phyloP scores from a whole-genome alignment of 1,140 invertebrate genomes.

The Microplitis demolitor region DNA sequence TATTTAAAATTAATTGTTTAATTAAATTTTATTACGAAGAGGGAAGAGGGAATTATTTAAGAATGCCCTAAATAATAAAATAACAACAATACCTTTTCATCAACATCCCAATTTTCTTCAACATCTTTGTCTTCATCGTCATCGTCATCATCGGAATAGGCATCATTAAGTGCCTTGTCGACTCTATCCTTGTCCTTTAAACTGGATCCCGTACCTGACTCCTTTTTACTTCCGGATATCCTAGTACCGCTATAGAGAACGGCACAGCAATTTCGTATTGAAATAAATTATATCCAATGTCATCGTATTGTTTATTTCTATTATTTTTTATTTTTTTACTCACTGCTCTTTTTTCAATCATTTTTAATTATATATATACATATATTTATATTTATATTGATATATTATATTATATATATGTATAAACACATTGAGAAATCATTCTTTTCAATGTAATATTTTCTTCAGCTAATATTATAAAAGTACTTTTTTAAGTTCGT shows the following conservation, averaged over 20 bases:
- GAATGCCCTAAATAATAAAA: background rate
- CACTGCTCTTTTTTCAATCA: background rate
- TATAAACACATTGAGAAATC: conserved; percentile 13
- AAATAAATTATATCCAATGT: conserved; percentile 51
- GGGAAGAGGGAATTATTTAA: too few relatives aligned
- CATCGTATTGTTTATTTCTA: conserved; percentile 34
- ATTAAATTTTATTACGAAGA: too few relatives aligned
- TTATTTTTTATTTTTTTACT: conserved; percentile 36
- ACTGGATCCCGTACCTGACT: conserved; percentile 52
- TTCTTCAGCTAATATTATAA: background rate
- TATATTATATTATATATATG: background rate
- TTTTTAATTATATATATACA: background rate
- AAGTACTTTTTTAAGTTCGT: conserved; percentile 34
- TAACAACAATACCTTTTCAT: conserved; percentile 50
- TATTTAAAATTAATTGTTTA: too few relatives aligned
- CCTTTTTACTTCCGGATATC: conserved; percentile 61
- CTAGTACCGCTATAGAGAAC: conserved; percentile 57
- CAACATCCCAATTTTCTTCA: conserved; percentile 56
- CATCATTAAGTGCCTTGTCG: conserved; percentile 59
- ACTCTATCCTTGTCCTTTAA: conserved; percentile 60
- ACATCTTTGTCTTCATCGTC: conserved; percentile 55
- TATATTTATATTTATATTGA: background rate
- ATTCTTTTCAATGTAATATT: too few relatives aligned
- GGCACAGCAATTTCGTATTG: conserved; percentile 57
- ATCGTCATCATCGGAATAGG: conserved; percentile 58